These are phyloP conservation scores for Sebastes fasciatus DNA, from an alignment of 2,113 vertebrate species.

Conservation along the genomic window DNA sequence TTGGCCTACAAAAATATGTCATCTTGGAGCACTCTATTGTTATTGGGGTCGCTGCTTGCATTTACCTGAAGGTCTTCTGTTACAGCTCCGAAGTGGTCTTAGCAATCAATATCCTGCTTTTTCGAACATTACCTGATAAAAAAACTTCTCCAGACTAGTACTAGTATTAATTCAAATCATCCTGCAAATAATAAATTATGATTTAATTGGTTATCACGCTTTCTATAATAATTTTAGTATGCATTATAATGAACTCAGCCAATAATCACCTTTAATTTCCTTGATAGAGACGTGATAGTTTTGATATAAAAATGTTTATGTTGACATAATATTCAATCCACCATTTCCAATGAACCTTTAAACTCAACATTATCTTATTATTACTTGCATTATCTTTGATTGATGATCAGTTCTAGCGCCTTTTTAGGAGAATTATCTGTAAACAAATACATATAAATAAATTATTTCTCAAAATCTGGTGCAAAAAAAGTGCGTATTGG, in stretches of 20 bases:
- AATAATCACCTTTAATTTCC: not conserved
- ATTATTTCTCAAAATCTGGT: not conserved
- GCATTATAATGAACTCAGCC: not conserved
- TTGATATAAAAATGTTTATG: not conserved
- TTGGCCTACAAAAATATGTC: too few species aligned
- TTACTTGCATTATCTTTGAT: not conserved
- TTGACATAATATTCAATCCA: too few species aligned
- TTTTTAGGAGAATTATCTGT: not conserved
- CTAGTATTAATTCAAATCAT: too few species aligned
- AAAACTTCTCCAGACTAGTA: not conserved
- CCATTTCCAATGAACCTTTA: not conserved
- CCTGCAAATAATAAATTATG: not conserved
- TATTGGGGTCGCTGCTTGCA: not conserved
- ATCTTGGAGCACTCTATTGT: not conserved
- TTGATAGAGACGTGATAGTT: not conserved
- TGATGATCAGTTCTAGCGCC: not conserved
- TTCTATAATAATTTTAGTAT: not conserved
- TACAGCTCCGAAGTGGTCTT: not conserved
- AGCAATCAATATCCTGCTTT: not conserved
- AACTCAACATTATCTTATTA: too few species aligned
- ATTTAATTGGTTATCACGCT: not conserved
- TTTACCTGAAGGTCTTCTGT: not conserved
- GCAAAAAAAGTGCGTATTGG: not conserved
- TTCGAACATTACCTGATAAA: not conserved
- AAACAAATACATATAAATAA: not conserved